phyloP scores from a whole-genome alignment of 2,797 vertebrate species.

The Melopsittacus undulatus region DNA sequence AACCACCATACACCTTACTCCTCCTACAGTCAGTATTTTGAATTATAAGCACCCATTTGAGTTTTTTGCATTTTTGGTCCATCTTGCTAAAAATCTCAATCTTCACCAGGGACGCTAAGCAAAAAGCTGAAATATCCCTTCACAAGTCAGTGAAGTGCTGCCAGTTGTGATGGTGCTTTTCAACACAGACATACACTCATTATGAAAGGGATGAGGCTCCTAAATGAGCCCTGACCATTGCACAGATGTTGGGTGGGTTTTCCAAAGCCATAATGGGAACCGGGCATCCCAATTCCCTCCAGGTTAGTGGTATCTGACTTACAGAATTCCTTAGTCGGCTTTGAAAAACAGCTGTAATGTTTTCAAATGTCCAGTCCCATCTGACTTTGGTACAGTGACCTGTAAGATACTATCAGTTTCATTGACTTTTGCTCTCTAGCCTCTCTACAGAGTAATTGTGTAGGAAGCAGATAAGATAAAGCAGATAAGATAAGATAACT shows the following conservation, averaged over 20 bases:
- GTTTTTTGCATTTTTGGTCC: not conserved
- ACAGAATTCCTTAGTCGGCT: constrained; percentile 1
- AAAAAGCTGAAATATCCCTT: not conserved
- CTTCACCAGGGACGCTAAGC: not conserved
- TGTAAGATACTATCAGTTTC: not conserved
- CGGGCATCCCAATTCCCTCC: not conserved
- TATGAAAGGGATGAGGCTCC: not conserved
- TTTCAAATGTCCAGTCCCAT: not conserved
- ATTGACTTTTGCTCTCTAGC: not conserved
- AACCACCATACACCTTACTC: not conserved
- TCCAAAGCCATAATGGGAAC: constrained; percentile 3
- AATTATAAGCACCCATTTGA: not conserved
- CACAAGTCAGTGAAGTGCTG: not conserved
- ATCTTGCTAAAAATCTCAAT: not conserved
- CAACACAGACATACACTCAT: not conserved
- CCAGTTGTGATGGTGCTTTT: not conserved
- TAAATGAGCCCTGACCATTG: not conserved
- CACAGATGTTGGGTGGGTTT: constrained; percentile 36
- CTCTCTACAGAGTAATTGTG: not conserved
- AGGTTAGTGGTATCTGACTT: not conserved
- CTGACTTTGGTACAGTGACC: not conserved
- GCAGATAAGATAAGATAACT: not conserved
- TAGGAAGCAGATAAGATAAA: not conserved
- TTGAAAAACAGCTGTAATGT: not conserved
- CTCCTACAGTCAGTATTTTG: not conserved